Conservation (phyloP, 2,797 vertebrate genomes). For the Spondyliosoma cantharus region DNA sequence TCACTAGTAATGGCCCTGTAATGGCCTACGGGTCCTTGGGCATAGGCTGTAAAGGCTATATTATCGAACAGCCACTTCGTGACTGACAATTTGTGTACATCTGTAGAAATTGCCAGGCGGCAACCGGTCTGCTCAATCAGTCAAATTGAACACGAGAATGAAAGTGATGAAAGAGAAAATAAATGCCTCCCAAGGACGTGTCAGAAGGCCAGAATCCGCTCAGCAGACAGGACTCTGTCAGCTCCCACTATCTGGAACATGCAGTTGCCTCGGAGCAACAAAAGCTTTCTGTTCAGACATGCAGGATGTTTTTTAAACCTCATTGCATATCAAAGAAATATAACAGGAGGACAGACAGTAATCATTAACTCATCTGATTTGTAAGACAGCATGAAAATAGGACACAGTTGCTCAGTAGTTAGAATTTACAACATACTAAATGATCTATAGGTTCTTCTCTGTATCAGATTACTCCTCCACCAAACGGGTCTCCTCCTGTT, state of each 20-base stretch:
- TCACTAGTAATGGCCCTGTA: slow-evolving; percentile 73
- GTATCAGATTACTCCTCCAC: slow-evolving; percentile 62
- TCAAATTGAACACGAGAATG: slow-evolving; percentile 55
- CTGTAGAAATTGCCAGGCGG: slow-evolving; percentile 61
- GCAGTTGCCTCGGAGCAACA: slow-evolving; percentile 61
- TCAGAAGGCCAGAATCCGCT: slow-evolving; percentile 58
- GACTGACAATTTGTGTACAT: slow-evolving; percentile 72
- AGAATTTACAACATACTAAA: slow-evolving; percentile 43
- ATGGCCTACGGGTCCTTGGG: slow-evolving; percentile 72
- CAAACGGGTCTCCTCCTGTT: slow-evolving; percentile 68
- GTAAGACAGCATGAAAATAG: slow-evolving; percentile 26
- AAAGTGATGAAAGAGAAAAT: slow-evolving; percentile 56
- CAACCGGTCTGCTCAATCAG: slow-evolving; percentile 60
- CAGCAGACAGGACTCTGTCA: slow-evolving; percentile 66
- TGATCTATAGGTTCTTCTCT: slow-evolving; percentile 35
- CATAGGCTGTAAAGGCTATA: slow-evolving; percentile 63
- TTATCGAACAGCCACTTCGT: slow-evolving; percentile 69
- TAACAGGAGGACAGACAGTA: slow-evolving; percentile 19
- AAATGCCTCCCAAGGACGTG: slow-evolving; percentile 44
- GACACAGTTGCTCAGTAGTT: slow-evolving; percentile 39
- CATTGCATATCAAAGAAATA: slow-evolving; percentile 50
- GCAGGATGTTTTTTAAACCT: slow-evolving; percentile 59
- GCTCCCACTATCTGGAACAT: slow-evolving; percentile 51
- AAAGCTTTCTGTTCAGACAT: slow-evolving; percentile 68
- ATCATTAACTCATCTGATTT: slow-evolving; percentile 46